These are phyloP conservation scores for Alfaro cultratus DNA, from an alignment of 2,797 vertebrate genomes.

Conservation along the genomic window DNA sequence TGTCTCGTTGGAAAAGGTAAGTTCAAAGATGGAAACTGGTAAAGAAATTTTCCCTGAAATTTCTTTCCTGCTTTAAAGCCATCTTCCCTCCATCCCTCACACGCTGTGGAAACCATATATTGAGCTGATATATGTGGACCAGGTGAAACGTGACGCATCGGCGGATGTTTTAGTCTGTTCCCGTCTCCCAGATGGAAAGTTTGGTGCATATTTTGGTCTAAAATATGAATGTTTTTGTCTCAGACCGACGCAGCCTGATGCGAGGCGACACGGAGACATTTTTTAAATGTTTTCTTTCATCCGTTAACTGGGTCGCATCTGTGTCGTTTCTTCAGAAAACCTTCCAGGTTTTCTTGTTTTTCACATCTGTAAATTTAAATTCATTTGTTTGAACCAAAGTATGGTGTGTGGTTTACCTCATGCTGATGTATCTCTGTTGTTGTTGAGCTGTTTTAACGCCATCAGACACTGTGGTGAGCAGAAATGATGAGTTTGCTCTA, in stretches of 20 bases:
- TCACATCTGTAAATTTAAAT: constrained; percentile 16
- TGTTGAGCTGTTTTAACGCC: constrained; percentile 41
- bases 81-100: constrained; percentile 44
- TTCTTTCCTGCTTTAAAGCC: constrained; percentile 65
- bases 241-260: constrained; percentile 11
- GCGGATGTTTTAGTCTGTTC: constrained; percentile 22
- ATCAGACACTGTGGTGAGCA: constrained; percentile 57
- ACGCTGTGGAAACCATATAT: constrained; percentile 74
- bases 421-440: constrained; percentile 41
- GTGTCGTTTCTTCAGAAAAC: constrained; percentile 13
- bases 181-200: constrained; percentile 21
- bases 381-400: constrained; percentile 40
- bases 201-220: constrained; percentile 37
- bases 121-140: constrained; percentile 74
- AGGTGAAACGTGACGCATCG: constrained; percentile 45
- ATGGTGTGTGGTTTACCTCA: constrained; percentile 25
- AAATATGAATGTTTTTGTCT: constrained; percentile 25
- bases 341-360: constrained; percentile 7
- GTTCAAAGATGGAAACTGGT: constrained; percentile 44
- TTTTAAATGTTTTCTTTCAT: constrained; percentile 35
- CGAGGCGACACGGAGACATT: constrained; percentile 27
- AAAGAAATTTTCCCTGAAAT: constrained; percentile 73
- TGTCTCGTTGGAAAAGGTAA: constrained; percentile 64
- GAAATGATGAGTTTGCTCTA: constrained; percentile 38
- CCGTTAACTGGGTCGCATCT: neutral